Conservation (phyloP, 2,888 invertebrate genomes). For the Cosmorhoe ocellata region DNA sequence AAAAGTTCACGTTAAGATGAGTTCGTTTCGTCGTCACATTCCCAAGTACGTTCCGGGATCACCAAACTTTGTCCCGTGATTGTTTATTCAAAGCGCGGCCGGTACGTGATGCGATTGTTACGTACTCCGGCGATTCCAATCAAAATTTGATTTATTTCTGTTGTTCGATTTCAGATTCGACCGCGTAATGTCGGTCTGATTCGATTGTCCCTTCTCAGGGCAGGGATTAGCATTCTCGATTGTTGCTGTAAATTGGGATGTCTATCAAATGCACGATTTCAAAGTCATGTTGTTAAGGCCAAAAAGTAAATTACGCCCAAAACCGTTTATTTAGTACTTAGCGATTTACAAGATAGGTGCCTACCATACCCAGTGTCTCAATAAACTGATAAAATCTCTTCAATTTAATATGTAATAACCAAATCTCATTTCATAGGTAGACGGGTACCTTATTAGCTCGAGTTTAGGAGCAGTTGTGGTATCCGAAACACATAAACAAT, state of each 20-base stretch:
- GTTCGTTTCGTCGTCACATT: slow-evolving; percentile 16
- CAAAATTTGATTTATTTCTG: slow-evolving; percentile 65
- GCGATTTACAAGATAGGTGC: not conserved
- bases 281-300: no score
- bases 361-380: not conserved
- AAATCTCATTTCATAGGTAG: slow-evolving; percentile 33
- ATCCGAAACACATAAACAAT: slow-evolving; percentile 61
- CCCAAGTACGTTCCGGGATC: slow-evolving; percentile 36
- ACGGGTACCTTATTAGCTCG: slow-evolving; percentile 40
- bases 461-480: slow-evolving; percentile 32
- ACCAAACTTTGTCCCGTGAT: slow-evolving; percentile 48
- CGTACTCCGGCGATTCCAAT: slow-evolving; percentile 58
- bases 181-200: slow-evolving; percentile 43
- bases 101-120: slow-evolving; percentile 64
- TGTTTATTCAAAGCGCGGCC: slow-evolving; percentile 65
- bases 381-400: slow-evolving; percentile 26
- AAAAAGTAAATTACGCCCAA: no score
- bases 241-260: slow-evolving; percentile 14
- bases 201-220: slow-evolving; percentile 37
- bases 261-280: slow-evolving; percentile 4
- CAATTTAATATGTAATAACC: slow-evolving; percentile 36
- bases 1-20: not conserved
- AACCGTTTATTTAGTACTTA: no score
- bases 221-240: slow-evolving; percentile 27
- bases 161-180: slow-evolving; percentile 50